Evolutionary conservation across 2,113 vertebrate species (phyloP), one percentile per base, ranked within the genome.

Genomic region (Sminthopsis crassicaudata): DNA sequence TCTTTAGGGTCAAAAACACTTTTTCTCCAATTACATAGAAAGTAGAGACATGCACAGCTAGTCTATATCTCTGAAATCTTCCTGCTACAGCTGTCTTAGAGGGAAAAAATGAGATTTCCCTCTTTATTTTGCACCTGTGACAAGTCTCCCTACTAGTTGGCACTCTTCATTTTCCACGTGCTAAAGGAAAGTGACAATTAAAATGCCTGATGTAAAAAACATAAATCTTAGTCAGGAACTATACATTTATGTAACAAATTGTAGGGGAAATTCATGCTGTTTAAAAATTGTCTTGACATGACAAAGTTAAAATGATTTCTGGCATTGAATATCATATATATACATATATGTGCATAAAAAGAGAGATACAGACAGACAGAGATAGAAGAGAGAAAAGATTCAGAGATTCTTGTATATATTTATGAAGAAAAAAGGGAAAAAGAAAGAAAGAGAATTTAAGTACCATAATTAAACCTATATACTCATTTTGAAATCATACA

Each of bases 121-220:
- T 94, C 4, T 89, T 46, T 93, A 84, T 96, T 96, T 95, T 96
- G 42, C 7, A 88, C 51, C 67, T 92, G 50, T 94, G n/a, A 90
- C 6, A 48, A 46, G n/a, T 93, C 94, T n/a, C 42, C 88, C 27
- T 8, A 89, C 23, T 95, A 2, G 0, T 94, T 97, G 94, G 53
- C 16, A 51, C 23, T 95, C 94, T 92, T 94, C 42, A 48, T 97
- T 97, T 91, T 96, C 7, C 95, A 91, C 92, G 92, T 46, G n/a
- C 14, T 93, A 88, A 50, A 93, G 26, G 8, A 94, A 94, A 4
- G 36, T 92, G 67, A 67, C 0, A 67, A 30, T 95, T 89, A 67
- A 92, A 91, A 24, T 94, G 94, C 92, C 27, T 95, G 53, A 89
- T 96, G 76, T 2, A 94, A 19, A 60, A 76, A 91, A 93, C 2